phyloP scores from a whole-genome alignment of 1,140 invertebrate genomes.

The Drosophila simulans region DNA sequence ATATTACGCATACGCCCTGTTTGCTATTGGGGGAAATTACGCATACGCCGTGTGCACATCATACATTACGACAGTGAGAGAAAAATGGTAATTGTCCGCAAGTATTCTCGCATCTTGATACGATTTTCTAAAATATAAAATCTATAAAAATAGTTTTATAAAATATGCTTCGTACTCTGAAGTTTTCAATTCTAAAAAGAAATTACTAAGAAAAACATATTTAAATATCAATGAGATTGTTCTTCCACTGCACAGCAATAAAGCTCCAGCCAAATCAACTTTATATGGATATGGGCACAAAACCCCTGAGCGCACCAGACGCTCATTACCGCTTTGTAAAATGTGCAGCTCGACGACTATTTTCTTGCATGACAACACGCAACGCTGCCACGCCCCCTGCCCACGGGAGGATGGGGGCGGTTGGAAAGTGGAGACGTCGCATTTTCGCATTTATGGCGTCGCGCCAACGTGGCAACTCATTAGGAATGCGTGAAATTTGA shows the following conservation, averaged over 20 bases:
- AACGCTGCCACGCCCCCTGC: constrained; percentile 25
- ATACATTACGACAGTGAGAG: constrained; percentile 21
- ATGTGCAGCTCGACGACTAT: constrained; percentile 62
- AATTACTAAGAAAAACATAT: too few species aligned
- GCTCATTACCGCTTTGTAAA: constrained; percentile 65
- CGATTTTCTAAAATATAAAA: too few species aligned
- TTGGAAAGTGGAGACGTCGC: background rate
- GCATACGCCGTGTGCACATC: constrained; percentile 48
- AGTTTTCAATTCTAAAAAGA: too few species aligned
- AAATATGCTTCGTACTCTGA: too few species aligned
- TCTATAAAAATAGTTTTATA: too few species aligned
- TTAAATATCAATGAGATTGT: too few species aligned
- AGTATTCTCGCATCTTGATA: too few species aligned
- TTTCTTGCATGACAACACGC: constrained; percentile 69
- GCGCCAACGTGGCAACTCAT: constrained; percentile 49
- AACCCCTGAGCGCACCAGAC: constrained; percentile 33
- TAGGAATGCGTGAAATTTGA: constrained; percentile 71
- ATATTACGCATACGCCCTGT: constrained; percentile 53
- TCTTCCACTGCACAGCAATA: background rate
- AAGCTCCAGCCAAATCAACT: constrained; percentile 47
- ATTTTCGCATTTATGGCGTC: constrained; percentile 57
- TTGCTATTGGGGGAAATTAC: constrained; percentile 52
- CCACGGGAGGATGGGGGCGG: background rate
- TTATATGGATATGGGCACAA: constrained; percentile 51
- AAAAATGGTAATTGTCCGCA: background rate